Conservation (phyloP, 2,888 invertebrate genomes). For the Tetragonisca angustula region DNA sequence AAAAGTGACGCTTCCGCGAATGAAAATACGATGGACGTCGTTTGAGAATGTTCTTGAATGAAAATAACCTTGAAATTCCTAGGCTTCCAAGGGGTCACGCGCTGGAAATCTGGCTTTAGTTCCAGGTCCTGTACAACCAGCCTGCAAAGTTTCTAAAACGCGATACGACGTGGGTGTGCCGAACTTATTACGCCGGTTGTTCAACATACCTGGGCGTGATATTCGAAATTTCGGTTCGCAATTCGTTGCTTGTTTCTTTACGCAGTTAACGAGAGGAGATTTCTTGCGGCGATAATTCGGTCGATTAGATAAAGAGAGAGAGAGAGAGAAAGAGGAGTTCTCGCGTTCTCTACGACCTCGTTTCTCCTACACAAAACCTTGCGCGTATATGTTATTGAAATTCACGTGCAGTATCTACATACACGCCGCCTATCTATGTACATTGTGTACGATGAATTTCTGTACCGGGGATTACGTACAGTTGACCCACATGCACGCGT, state of each 20-base stretch:
- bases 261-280: constrained; percentile 11
- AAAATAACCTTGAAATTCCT: not conserved
- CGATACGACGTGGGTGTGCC: not conserved
- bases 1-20: not conserved
- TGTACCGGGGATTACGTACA: constrained; percentile 20
- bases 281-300: constrained; percentile 11
- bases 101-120: not conserved
- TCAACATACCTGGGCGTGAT: not conserved
- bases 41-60: not conserved
- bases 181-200: not conserved
- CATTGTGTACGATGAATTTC: constrained; percentile 27
- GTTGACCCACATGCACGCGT: constrained; percentile 29
- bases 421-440: not conserved
- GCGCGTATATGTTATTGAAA: constrained; percentile 19
- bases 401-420: not conserved
- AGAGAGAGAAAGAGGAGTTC: too few species aligned
- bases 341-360: constrained; percentile 2
- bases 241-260: not conserved
- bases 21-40: not conserved
- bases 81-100: not conserved
- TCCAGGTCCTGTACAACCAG: not conserved
- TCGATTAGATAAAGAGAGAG: not conserved
- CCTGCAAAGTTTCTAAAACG: not conserved
- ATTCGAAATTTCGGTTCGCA: not conserved
- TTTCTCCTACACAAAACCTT: not conserved